Base-by-base conservation (phyloP, 2,113 vertebrate species). In the Anarhynchus alexandrinus region DNA sequence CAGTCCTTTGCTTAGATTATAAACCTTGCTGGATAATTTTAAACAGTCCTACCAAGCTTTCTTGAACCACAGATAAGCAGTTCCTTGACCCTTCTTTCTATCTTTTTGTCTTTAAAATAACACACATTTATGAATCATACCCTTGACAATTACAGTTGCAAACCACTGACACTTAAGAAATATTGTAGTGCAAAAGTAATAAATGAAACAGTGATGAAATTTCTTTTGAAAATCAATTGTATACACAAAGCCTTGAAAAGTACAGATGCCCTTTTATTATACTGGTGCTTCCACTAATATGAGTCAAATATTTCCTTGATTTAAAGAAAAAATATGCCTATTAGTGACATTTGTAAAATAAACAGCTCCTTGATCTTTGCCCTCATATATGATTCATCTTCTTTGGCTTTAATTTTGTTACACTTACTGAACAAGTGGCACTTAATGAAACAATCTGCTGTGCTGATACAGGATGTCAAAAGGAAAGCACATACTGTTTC, bases 111-210 rank as follows among this genome's bases (percentile, higher is more conserved):
- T 93, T 96, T 82, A 87, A 77, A 97, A 95, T 81, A 96, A 84
- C 81, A 94, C 95, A 93, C 49, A 77, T 90, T 96, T 96, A 94
- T 97, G 92, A 97, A 92, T 97, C 95, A 79, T 61, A 62, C 43
- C 42, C 93, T 96, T 96, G 96, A 92, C 43, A 96, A 89, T 88
- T 94, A 95, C 80, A 95, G 84, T 80, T 96, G 87, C 79, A 98
- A 97, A 97, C 93, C 78, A 96, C 84, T 95, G 82, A 86, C 82
- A 97, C 85, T 96, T 97, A 83, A 97, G 95, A 96, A 97, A 90
- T 91, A 91, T 25, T 80, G 49, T 62, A 77, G n/a, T 54, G n/a
- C 25, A 92, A 51, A 80, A 92, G 34, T 38, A 96, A 88, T 38
- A 34, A 64, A 52, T 72, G 30, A 77, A 91, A 83, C 47, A 79